phyloP scores from a whole-genome alignment of 2,888 invertebrate genomes.

The Temnothorax unifasciatus region DNA sequence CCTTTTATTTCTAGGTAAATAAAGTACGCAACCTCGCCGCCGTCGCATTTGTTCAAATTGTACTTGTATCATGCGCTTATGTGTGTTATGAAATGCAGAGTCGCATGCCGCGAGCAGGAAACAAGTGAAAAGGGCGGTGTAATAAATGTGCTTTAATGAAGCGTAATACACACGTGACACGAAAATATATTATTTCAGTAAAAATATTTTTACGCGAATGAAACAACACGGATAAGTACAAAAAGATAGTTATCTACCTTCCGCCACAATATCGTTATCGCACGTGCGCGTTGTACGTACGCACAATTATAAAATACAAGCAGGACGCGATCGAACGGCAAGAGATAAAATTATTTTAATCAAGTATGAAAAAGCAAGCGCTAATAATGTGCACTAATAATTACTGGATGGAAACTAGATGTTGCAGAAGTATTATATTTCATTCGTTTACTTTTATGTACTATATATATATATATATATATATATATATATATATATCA shows the following conservation, averaged over 20 bases:
- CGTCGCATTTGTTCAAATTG: slow-evolving; percentile 15
- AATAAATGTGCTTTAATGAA: slow-evolving; percentile 56
- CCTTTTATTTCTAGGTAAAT: slow-evolving; percentile 12
- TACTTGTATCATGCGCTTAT: slow-evolving; percentile 29
- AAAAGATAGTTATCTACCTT: slow-evolving; percentile 20
- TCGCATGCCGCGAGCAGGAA: slow-evolving; percentile 27
- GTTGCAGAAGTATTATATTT: not conserved
- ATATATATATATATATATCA: not conserved
- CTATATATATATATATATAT: not conserved
- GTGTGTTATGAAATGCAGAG: slow-evolving; percentile 40
- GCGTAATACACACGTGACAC: slow-evolving; percentile 48
- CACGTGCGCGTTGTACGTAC: not conserved
- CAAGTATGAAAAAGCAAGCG: slow-evolving; percentile 43
- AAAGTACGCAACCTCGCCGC: not conserved
- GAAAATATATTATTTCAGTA: slow-evolving; percentile 46
- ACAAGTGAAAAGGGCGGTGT: slow-evolving; percentile 46
- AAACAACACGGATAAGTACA: slow-evolving; percentile 36
- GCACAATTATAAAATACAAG: slow-evolving; percentile 42
- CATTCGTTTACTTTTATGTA: not conserved
- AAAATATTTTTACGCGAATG: slow-evolving; percentile 47
- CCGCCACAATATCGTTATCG: slow-evolving; percentile 30
- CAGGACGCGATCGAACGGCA: slow-evolving; percentile 24
- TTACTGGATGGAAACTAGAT: slow-evolving; percentile 1
- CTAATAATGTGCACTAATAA: slow-evolving; percentile 46
- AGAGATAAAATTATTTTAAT: slow-evolving; percentile 43